Percentiles rank a stretch among this genome's conserved stretches.
Evolutionary conservation across 2,797 vertebrate species (phyloP).

Genomic region (Tarsius wallacei): DNA sequence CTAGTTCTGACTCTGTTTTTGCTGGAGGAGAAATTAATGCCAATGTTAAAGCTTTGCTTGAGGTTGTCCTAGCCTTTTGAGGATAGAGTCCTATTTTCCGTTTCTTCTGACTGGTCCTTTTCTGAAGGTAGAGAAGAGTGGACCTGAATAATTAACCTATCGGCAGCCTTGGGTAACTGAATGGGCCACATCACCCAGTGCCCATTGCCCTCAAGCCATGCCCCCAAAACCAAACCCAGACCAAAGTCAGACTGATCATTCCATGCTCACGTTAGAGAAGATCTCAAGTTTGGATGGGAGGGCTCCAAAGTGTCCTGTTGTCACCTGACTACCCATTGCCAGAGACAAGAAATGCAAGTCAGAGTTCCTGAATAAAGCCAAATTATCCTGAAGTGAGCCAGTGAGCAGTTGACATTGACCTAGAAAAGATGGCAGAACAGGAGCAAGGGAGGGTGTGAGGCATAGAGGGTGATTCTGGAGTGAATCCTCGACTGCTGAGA

Average conservation of each 20-base stretch:
- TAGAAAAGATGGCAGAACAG: not conserved
- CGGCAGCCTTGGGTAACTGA: not conserved
- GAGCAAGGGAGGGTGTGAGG: not conserved
- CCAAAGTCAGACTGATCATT: not conserved
- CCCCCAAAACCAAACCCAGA: not conserved
- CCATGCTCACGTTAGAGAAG: not conserved
- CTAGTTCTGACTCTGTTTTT: not conserved
- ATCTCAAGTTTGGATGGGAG: not conserved
- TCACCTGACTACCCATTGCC: not conserved
- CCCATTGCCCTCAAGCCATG: not conserved
- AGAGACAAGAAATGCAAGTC: not conserved
- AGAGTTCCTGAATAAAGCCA: not conserved
- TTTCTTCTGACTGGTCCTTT: conserved; percentile 2
- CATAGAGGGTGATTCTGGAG: not conserved
- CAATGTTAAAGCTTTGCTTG: not conserved
- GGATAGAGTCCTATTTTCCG: not conserved
- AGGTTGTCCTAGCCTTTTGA: not conserved
- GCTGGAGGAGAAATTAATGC: not conserved
- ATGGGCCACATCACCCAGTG: not conserved
- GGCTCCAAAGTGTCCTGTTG: not conserved
- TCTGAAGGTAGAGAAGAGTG: not conserved
- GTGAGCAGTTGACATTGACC: not conserved
- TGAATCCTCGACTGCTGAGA: not conserved
- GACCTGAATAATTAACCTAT: not conserved
- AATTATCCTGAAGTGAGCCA: not conserved